Conservation (phyloP, 2,888 invertebrate species). For the Metacarcinus magister region DNA sequence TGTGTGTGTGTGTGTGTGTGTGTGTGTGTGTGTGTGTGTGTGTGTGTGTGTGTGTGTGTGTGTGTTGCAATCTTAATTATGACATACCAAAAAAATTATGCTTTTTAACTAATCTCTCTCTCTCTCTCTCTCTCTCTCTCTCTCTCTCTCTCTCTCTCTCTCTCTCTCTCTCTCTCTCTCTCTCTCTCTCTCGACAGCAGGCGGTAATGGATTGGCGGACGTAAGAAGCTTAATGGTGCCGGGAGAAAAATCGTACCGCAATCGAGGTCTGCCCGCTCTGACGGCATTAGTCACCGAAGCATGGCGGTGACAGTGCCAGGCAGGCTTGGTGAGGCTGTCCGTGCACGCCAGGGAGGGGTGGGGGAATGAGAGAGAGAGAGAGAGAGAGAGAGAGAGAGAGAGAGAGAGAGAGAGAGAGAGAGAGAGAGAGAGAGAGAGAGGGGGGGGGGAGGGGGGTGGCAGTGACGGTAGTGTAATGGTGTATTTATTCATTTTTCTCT, state of each 20-base stretch:
- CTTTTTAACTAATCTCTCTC: background rate
- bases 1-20: background rate
- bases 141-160: background rate
- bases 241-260: slow-evolving; percentile 45
- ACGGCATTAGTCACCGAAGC: background rate
- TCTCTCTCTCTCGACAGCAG: background rate
- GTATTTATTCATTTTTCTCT: too few relatives aligned
- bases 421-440: too few relatives aligned
- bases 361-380: background rate
- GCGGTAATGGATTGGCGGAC: slow-evolving; percentile 30
- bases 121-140: background rate
- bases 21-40: background rate
- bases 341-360: too few relatives aligned
- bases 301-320: background rate
- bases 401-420: too few relatives aligned
- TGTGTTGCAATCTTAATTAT: background rate
- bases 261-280: background rate
- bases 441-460: too few relatives aligned
- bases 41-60: background rate
- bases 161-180: slow-evolving; percentile 4
- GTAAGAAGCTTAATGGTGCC: slow-evolving; percentile 41
- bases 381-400: background rate
- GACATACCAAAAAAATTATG: background rate
- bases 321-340: too few relatives aligned
- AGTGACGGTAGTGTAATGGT: too few relatives aligned